Base-by-base conservation (phyloP, 1,140 invertebrate species). In the Eciton burchellii region DNA sequence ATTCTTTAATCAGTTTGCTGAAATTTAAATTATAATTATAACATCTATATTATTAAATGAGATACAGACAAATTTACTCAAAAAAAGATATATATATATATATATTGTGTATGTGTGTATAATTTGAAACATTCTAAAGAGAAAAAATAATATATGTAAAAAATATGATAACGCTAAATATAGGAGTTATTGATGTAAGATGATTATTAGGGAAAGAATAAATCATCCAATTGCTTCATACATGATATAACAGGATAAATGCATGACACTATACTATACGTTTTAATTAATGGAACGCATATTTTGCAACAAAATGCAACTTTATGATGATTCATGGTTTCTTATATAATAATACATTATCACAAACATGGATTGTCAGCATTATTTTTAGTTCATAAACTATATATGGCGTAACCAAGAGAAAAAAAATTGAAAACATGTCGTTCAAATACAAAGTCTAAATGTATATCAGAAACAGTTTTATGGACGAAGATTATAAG, bases 301-400 rank as follows among this genome's bases (percentile, higher is more conserved):
- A 57, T 70, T 74, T 59, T 62, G 19, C 26, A 12, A 24, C 1
- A 29, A 76, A n/a, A 43, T 14, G 41, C 68, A 19, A 81, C 1
- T 66, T 24, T 47, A 2, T 1, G 49, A 59, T 52, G 43, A 68
- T 81, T 45, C 57, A 60, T 59, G 45, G 19, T 52, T 83, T 74
- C 87, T 90, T 89, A 89, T 47, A 89, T 90, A 89, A 89, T 89
- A 26, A 45, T 70, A 56, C 56, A 11, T 76, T 83, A 81, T 85
- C 29, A 65, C 66, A 41, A 72, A 79, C n/a, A n/a, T 21, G 35
- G 21, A 11, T 43, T 84, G 70, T 88, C 76, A 81, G 47, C 16
- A 56, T 52, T 87, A 87, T 87, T 87, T 87, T 87, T 87, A 84
- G 49, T 77, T 65, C 19, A 49, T 16, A 52, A 52, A 56, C 19